phyloP scores from a whole-genome alignment of 1,140 invertebrate species.

The Antheraea mylitta region DNA sequence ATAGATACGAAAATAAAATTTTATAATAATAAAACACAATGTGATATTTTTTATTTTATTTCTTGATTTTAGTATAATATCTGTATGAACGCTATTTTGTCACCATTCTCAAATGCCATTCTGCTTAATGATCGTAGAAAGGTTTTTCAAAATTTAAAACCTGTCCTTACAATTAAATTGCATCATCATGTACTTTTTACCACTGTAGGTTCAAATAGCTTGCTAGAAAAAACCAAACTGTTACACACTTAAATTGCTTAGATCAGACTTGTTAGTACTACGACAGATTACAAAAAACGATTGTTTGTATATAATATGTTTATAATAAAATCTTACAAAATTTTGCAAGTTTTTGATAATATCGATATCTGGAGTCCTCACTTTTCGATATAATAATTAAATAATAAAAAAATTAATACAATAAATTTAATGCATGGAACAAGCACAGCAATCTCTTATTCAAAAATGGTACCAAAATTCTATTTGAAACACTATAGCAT shows the following conservation, averaged over 20 bases:
- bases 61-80: conserved; percentile 70
- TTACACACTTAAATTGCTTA: neutral
- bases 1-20: too few relatives aligned
- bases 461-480: neutral
- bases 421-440: neutral
- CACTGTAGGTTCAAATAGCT: conserved; percentile 37
- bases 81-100: conserved; percentile 62
- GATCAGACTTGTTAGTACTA: neutral
- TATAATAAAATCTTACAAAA: neutral
- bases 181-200: conserved; percentile 41
- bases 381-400: neutral
- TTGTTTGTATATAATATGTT: neutral
- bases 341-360: neutral
- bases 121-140: conserved; percentile 67
- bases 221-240: conserved; percentile 29
- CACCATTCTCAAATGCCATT: conserved; percentile 69
- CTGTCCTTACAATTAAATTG: conserved; percentile 61
- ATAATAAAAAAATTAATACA: neutral
- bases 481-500: conserved; percentile 6
- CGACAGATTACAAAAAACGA: neutral
- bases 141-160: conserved; percentile 69
- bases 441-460: neutral
- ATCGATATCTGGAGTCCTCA: neutral
- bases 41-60: conserved; percentile 66
- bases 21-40: conserved; percentile 42